phyloP scores from a whole-genome alignment of 2,113 vertebrate genomes.

The Tapirus terrestris region DNA sequence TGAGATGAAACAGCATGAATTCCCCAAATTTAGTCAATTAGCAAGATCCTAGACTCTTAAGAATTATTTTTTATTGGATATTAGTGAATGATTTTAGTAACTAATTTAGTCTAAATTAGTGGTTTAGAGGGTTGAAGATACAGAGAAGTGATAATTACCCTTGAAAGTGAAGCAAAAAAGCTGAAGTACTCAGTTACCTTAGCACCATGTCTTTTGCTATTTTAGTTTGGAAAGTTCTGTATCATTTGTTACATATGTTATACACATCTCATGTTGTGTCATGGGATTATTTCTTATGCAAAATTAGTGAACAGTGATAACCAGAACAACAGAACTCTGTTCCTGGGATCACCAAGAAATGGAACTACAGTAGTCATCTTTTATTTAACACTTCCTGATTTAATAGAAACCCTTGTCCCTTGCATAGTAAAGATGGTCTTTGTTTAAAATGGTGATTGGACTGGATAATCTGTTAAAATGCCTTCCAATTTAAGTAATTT shows the following conservation, averaged over 20 bases:
- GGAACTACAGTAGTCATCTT: neutral
- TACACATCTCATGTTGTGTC: neutral
- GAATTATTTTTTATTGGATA: slow-evolving; percentile 12
- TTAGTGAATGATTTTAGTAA: slow-evolving; percentile 22
- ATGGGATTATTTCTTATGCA: neutral
- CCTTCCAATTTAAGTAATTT: slow-evolving; percentile 24
- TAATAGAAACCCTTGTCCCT: slow-evolving; percentile 12
- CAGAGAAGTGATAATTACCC: neutral
- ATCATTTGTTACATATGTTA: neutral
- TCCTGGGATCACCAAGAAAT: slow-evolving; percentile 2
- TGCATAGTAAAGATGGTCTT: slow-evolving; percentile 10
- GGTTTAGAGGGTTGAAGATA: neutral
- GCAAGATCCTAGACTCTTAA: neutral
- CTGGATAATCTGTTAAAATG: neutral
- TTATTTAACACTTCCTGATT: slow-evolving; percentile 21
- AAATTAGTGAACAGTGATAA: slow-evolving; percentile 12
- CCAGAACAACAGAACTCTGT: slow-evolving; percentile 21
- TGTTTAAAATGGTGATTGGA: slow-evolving; percentile 27
- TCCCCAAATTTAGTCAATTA: neutral
- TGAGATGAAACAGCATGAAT: neutral
- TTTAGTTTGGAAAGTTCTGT: neutral
- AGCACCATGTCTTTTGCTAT: neutral
- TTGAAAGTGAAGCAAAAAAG: neutral
- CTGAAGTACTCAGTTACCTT: neutral
- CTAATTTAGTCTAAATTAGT: neutral